Evolutionary conservation across 2,888 invertebrate genomes (phyloP).

Genomic region (Lamproptera curius): DNA sequence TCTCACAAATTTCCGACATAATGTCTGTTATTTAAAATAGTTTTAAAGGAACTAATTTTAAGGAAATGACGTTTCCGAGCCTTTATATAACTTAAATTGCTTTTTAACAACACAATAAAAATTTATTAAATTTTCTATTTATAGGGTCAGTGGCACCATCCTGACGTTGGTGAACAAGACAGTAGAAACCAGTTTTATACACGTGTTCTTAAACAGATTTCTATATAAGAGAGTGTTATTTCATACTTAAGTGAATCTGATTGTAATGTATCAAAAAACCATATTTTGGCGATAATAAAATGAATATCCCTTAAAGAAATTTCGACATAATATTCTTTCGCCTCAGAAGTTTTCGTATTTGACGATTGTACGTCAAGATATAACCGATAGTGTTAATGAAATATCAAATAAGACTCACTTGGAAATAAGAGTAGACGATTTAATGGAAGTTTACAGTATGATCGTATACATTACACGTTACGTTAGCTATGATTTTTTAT

Average conservation of each 20-base stretch:
- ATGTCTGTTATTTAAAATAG: too few relatives aligned
- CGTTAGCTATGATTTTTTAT: constrained; percentile 4
- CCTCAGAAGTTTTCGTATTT: constrained; percentile 27
- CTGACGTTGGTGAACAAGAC: too few relatives aligned
- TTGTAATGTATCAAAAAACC: too few relatives aligned
- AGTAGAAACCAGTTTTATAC: background rate
- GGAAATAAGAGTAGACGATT: constrained; percentile 26
- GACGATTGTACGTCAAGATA: constrained; percentile 29
- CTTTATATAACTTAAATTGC: too few relatives aligned
- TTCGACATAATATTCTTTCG: too few relatives aligned
- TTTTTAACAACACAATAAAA: too few relatives aligned
- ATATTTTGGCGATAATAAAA: too few relatives aligned
- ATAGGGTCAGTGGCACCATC: too few relatives aligned
- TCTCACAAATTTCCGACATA: too few relatives aligned
- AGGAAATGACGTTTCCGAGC: too few relatives aligned
- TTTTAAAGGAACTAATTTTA: too few relatives aligned
- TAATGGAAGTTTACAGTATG: constrained; percentile 30
- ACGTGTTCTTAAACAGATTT: constrained; percentile 11
- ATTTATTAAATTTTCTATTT: too few relatives aligned
- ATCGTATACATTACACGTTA: constrained; percentile 23
- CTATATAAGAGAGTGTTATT: background rate
- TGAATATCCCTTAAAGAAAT: background rate
- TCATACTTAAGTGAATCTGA: background rate
- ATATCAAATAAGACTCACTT: constrained; percentile 35
- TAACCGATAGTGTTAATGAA: constrained; percentile 35